These are phyloP conservation scores for Philotrypesis tridentata DNA, from an alignment of 1,140 invertebrate species.

Conservation along the genomic window DNA sequence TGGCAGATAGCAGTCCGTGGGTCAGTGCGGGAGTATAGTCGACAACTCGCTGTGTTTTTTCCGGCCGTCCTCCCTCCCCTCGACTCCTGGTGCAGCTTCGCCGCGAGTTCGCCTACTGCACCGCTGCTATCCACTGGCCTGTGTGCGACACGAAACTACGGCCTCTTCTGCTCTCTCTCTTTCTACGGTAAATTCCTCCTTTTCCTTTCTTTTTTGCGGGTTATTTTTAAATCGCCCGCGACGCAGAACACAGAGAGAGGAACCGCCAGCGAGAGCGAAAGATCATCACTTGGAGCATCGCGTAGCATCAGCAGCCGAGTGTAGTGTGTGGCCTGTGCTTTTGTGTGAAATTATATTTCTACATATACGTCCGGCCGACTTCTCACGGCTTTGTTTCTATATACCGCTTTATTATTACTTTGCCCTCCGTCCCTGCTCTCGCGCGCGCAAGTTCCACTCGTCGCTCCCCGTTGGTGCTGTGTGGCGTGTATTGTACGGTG, in stretches of 20 bases:
- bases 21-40: background rate
- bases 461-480: background rate
- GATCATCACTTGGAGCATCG: background rate
- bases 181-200: conserved; percentile 7
- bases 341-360: conserved; percentile 23
- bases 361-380: background rate
- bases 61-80: no score
- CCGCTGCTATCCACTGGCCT: background rate
- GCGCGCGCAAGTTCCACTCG: no score
- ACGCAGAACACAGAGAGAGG: conserved; percentile 52
- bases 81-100: background rate
- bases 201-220: conserved; percentile 49
- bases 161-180: background rate
- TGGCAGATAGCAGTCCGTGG: background rate
- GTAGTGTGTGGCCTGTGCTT: conserved; percentile 15
- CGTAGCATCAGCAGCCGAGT: background rate
- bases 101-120: background rate
- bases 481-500: no score
- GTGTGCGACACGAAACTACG: background rate
- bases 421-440: background rate
- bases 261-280: background rate
- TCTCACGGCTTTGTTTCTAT: background rate
- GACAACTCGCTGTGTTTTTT: background rate
- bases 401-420: background rate
- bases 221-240: conserved; percentile 62